These are phyloP conservation scores for Crenuchus spilurus DNA, from an alignment of 2,797 vertebrate species.

Conservation along the genomic window DNA sequence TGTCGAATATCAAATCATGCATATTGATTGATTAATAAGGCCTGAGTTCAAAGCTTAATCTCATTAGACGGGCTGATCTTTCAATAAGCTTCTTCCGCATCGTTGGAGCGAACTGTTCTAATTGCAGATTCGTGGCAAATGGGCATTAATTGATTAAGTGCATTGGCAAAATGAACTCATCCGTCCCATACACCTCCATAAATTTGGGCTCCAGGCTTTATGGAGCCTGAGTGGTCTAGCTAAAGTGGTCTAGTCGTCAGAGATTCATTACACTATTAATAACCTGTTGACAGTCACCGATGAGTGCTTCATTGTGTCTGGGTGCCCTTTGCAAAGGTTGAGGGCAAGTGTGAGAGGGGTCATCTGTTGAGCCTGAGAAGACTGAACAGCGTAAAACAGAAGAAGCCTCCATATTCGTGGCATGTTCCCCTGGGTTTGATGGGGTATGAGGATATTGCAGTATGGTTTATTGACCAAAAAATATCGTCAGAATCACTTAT, in stretches of 20 bases:
- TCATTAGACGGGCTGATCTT: not conserved
- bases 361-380: not conserved
- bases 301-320: conserved; percentile 24
- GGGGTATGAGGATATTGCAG: conserved; percentile 9
- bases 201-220: conserved; percentile 5
- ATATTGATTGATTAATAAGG: not conserved
- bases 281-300: conserved; percentile 41
- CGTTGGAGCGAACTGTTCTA: not conserved
- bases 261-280: conserved; percentile 43
- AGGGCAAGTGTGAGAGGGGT: not conserved
- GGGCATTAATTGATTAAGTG: conserved; percentile 18
- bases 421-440: not conserved
- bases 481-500: not conserved
- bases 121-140: not conserved
- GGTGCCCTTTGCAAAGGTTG: conserved; percentile 1
- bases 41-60: not conserved
- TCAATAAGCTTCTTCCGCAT: not conserved
- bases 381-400: too few relatives aligned
- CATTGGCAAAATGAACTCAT: not conserved
- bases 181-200: conserved; percentile 4
- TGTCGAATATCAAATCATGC: not conserved
- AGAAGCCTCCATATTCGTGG: too few relatives aligned
- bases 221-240: conserved; percentile 11
- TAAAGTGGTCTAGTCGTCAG: not conserved
- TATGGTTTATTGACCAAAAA: not conserved